Conservation (phyloP, 2,113 vertebrate species). For the Phainopepla nitens region DNA sequence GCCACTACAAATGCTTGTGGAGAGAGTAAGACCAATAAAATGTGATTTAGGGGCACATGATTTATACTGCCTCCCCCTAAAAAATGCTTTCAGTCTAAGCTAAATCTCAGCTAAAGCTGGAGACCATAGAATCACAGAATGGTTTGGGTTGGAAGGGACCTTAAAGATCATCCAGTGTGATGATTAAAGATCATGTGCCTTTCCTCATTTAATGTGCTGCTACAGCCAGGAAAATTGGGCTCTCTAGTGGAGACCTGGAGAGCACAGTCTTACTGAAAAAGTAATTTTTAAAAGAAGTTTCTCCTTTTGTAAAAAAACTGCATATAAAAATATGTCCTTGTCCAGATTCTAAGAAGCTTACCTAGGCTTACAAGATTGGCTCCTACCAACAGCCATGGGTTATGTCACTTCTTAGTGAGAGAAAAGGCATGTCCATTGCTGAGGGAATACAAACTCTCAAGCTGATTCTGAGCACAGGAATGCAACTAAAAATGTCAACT, state of each 20-base stretch:
- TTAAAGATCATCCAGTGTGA: background rate
- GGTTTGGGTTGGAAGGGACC: background rate
- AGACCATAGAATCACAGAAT: background rate
- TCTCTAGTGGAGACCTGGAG: background rate
- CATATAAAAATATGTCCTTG: background rate
- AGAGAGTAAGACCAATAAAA: background rate
- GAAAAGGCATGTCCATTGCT: background rate
- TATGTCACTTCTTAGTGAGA: background rate
- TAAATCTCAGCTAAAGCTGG: background rate
- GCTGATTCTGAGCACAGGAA: background rate
- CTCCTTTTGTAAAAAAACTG: background rate
- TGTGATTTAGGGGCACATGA: background rate
- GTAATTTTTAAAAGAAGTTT: background rate
- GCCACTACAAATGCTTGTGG: background rate
- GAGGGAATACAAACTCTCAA: background rate
- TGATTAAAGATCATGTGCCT: background rate
- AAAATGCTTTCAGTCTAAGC: background rate
- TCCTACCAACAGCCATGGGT: rapidly evolving
- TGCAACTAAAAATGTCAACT: background rate
- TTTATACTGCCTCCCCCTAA: background rate
- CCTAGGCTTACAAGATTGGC: background rate
- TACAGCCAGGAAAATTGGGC: background rate
- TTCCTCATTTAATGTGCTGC: background rate
- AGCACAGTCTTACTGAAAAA: background rate
- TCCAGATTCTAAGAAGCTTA: background rate